Conservation (phyloP, 2,113 vertebrate species). For the Crotalus tigris region DNA sequence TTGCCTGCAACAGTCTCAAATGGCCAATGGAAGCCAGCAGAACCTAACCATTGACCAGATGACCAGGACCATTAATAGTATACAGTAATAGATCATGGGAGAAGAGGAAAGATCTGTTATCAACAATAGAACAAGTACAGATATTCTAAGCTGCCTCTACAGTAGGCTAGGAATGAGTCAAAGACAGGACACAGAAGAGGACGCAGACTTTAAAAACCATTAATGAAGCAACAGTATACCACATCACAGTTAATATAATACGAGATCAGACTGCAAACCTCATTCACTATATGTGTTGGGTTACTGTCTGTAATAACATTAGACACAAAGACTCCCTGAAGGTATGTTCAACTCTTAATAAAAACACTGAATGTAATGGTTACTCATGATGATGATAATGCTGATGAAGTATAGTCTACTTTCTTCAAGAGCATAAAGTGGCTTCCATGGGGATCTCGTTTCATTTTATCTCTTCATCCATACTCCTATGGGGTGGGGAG, state of each 20-base stretch:
- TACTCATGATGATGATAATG: background rate
- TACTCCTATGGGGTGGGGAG: background rate
- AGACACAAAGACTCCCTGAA: background rate
- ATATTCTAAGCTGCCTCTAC: background rate
- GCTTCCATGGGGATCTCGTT: background rate
- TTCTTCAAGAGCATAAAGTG: background rate
- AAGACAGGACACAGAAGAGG: background rate
- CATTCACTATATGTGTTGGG: background rate
- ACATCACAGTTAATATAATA: background rate
- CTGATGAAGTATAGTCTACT: background rate
- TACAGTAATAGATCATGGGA: background rate
- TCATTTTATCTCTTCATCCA: background rate
- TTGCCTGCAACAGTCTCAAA: background rate
- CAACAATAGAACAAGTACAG: background rate
- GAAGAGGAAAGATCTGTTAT: background rate
- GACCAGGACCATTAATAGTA: background rate
- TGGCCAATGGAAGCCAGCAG: background rate
- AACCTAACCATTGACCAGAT: background rate
- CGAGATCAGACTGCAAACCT: background rate
- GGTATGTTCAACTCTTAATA: background rate
- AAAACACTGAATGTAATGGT: background rate
- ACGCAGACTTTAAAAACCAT: background rate
- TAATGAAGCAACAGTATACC: background rate
- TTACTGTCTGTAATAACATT: background rate
- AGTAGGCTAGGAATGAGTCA: background rate